Conservation (phyloP, 1,140 invertebrate genomes). For the Teleogryllus occipitalis region DNA sequence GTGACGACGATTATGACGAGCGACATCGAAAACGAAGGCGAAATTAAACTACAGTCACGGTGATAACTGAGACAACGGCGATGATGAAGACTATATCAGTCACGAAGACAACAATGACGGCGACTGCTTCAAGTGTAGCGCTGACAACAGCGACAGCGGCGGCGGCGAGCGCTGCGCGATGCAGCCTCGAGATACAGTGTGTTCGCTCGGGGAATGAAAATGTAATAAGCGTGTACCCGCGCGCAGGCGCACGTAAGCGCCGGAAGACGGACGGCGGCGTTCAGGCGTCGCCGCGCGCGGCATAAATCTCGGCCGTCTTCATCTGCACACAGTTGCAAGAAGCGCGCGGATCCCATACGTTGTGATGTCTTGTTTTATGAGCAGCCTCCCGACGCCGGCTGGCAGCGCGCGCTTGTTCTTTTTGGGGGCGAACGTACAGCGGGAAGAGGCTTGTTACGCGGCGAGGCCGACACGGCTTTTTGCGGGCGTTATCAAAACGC, state of each 20-base stretch:
- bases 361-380: constrained; percentile 5
- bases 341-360: background rate
- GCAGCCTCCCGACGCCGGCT: background rate
- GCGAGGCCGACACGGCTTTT: background rate
- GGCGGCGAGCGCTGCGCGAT: background rate
- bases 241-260: background rate
- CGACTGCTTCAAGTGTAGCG: too few species aligned
- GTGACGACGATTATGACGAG: too few species aligned
- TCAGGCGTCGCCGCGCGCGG: background rate
- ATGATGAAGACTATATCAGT: too few species aligned
- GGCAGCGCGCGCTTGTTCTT: background rate
- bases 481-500: background rate
- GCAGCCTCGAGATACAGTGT: background rate
- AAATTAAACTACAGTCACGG: too few species aligned
- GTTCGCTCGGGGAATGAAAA: background rate
- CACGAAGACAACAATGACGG: too few species aligned
- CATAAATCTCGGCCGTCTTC: background rate
- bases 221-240: background rate
- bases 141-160: too few species aligned
- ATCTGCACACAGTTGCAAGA: background rate
- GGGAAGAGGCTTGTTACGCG: background rate
- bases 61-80: too few species aligned
- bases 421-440: background rate
- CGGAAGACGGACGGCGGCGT: background rate
- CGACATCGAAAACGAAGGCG: too few species aligned